Evolutionary conservation across 1,140 invertebrate genomes (phyloP), one percentile per base, ranked within the genome.

Genomic region (Heliconius melpomene): DNA sequence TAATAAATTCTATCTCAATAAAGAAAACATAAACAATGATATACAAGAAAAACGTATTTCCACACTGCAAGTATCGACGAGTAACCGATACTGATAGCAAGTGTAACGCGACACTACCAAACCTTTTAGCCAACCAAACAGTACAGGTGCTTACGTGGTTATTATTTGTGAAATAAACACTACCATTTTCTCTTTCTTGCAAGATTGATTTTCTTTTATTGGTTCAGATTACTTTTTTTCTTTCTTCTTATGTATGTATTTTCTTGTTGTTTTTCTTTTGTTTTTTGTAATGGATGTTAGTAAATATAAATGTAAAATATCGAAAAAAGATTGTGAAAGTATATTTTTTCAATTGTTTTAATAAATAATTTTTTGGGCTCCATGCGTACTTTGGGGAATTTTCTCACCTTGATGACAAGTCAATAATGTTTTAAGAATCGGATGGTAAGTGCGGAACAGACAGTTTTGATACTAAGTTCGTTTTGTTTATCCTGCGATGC

Each of bases 81-180:
- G 79, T 80, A 83, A 83, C 75, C 40, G 78, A 83, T 78, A 73
- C 76, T 75, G 71, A 78, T 77, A 60, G 70, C 79, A 5, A 32
- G 46, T 71, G 82, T 82, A 82, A 86, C 73, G 73, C 79, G 83
- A 86, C 78, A 85, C 85, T 80, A 83, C 57, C 57, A 60, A 60
- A 60, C 83, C 87, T 89, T 89, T 89, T 89, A 89, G 81, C 82
- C 79, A 52, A 72, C 84, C 86, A 89, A 88, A 88, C 79, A 81
- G 82, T 82, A 83, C 86, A 87, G 86, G 87, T 87, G 86, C 82
- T 84, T 83, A 76, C 57, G 74, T 76, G 50, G 78, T 73, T 79
- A 82, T 78, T 50, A 74, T 75, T 79, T 79, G 71, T 75, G 66
- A 79, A 75, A 75, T 38, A 66, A 79, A 76, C 38, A 70, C 54